phyloP scores from a whole-genome alignment of 2,113 vertebrate species.

The Hydropotes inermis region DNA sequence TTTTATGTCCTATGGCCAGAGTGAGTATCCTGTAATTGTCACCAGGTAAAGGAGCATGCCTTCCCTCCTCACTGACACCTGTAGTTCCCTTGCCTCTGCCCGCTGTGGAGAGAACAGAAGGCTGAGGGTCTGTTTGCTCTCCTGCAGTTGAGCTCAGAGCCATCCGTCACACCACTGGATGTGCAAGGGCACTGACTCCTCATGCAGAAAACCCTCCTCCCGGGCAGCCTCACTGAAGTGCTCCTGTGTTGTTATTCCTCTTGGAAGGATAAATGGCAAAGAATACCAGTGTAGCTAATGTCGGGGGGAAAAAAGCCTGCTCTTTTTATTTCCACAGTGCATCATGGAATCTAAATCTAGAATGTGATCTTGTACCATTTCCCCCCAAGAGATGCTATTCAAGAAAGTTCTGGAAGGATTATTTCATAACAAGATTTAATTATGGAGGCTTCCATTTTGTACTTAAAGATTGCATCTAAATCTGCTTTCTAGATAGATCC shows the following conservation, averaged over 20 bases:
- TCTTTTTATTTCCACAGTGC: not conserved
- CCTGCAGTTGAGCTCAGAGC: slow-evolving; percentile 64
- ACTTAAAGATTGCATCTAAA: slow-evolving; percentile 8
- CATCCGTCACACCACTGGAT: slow-evolving; percentile 66
- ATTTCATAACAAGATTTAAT: slow-evolving; percentile 25
- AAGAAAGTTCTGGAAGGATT: slow-evolving; percentile 52
- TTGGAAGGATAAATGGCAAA: slow-evolving; percentile 67
- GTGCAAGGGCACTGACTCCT: slow-evolving; percentile 70
- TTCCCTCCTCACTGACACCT: slow-evolving; percentile 68
- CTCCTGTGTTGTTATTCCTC: slow-evolving; percentile 61
- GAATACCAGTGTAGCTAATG: slow-evolving; percentile 59
- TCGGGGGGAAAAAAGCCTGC: not conserved
- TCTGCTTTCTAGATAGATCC: slow-evolving; percentile 30
- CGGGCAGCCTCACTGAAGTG: slow-evolving; percentile 66
- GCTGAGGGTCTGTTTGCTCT: slow-evolving; percentile 75
- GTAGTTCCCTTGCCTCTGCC: slow-evolving; percentile 67
- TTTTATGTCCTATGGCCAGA: slow-evolving; percentile 52
- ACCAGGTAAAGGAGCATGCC: slow-evolving; percentile 55
- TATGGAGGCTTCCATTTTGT: slow-evolving; percentile 29
- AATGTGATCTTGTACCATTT: not conserved
- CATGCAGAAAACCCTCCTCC: slow-evolving; percentile 64
- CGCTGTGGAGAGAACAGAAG: slow-evolving; percentile 76
- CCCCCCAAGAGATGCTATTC: not conserved
- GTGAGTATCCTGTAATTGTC: slow-evolving; percentile 56
- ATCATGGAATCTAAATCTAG: slow-evolving; percentile 57